phyloP scores from a whole-genome alignment of 2,113 vertebrate species.

The Pogonocichla stellata region DNA sequence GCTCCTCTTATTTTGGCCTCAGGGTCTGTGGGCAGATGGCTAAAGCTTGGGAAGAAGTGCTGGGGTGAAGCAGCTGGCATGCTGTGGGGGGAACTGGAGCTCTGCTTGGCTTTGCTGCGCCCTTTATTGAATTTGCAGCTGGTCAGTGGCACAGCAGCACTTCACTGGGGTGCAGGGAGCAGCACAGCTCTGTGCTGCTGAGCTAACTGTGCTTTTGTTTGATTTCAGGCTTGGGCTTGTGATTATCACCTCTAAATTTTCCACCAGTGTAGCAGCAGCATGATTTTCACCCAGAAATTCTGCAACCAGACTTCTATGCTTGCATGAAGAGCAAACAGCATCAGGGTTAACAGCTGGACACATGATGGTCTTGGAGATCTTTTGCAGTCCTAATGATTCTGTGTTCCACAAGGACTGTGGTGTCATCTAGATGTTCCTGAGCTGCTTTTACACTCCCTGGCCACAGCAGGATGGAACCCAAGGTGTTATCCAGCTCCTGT shows the following conservation, averaged over 20 bases:
- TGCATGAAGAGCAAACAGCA: rapidly evolving
- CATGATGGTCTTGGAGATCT: neutral
- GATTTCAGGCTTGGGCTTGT: neutral
- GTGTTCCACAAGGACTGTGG: neutral
- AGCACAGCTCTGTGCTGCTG: neutral
- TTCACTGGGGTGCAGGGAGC: neutral
- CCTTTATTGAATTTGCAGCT: neutral
- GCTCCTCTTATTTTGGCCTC: neutral
- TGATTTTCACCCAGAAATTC: neutral
- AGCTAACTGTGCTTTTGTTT: neutral
- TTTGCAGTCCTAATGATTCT: neutral
- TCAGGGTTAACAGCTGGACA: rapidly evolving
- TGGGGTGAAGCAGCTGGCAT: neutral
- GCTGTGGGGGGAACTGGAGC: neutral
- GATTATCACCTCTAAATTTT: neutral
- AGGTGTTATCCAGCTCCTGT: neutral
- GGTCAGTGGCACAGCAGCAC: neutral
- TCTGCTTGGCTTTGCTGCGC: neutral
- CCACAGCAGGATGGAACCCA: neutral
- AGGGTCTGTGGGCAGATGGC: neutral
- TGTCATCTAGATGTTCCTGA: neutral
- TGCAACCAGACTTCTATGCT: neutral
- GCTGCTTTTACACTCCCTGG: neutral
- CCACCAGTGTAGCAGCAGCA: neutral
- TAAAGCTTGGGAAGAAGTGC: neutral